These are phyloP conservation scores for Scomber colias DNA, from an alignment of 2,113 vertebrate genomes.

Conservation along the genomic window DNA sequence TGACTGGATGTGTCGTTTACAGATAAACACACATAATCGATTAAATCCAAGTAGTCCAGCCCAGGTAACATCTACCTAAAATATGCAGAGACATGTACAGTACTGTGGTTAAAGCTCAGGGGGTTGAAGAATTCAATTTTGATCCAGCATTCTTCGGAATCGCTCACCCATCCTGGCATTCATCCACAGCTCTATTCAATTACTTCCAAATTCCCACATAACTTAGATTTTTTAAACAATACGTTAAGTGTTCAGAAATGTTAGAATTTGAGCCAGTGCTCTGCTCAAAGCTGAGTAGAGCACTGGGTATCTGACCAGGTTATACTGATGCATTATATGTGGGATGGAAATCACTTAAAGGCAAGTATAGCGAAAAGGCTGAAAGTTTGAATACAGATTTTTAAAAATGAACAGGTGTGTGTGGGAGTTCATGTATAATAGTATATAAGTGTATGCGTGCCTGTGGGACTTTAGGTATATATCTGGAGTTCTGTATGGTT, in stretches of 20 bases:
- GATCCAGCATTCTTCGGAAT: conserved; percentile 8
- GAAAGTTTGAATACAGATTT: neutral
- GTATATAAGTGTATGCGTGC: neutral
- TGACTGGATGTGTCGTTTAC: neutral
- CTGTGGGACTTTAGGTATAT: neutral
- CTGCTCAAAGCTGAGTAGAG: neutral
- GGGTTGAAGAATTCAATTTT: neutral
- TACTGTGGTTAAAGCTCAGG: neutral
- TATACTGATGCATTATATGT: neutral
- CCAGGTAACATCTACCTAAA: neutral
- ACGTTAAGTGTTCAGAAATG: conserved; percentile 38
- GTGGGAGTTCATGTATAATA: conserved; percentile 2
- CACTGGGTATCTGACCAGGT: conserved; percentile 8
- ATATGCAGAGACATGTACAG: neutral
- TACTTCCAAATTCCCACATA: conserved; percentile 48
- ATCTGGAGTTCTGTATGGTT: neutral
- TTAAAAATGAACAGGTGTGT: neutral
- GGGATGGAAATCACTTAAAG: neutral
- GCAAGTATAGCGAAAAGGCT: neutral
- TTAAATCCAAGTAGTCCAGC: neutral
- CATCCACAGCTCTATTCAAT: conserved; percentile 24
- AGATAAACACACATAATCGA: neutral
- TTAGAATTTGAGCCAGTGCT: conserved; percentile 3
- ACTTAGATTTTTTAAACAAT: conserved; percentile 51
- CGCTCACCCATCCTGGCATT: conserved; percentile 33